phyloP scores from a whole-genome alignment of 2,113 vertebrate genomes.

The Microcebus ravelobensis region DNA sequence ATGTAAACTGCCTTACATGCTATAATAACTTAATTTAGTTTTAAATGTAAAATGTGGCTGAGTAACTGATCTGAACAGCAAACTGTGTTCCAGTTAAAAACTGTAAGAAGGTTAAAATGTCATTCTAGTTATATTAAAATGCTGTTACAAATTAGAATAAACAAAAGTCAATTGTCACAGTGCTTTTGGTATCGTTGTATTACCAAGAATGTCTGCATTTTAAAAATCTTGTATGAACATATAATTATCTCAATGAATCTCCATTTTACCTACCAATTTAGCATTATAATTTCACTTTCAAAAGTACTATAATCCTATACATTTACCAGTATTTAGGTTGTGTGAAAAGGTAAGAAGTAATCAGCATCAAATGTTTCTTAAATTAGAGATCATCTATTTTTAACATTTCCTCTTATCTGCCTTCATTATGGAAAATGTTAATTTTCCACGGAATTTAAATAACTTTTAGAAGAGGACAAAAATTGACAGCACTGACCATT shows the following conservation, averaged over 20 bases:
- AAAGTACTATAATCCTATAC: slow-evolving; percentile 71
- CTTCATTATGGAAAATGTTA: slow-evolving; percentile 63
- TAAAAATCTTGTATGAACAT: slow-evolving; percentile 67
- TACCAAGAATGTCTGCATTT: slow-evolving; percentile 50
- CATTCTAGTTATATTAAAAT: slow-evolving; percentile 29
- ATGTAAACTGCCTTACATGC: background rate
- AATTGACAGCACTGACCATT: slow-evolving; percentile 31
- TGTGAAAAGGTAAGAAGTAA: slow-evolving; percentile 69
- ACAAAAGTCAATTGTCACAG: background rate
- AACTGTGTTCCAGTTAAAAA: background rate
- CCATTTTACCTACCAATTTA: slow-evolving; percentile 56
- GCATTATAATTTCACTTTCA: slow-evolving; percentile 73
- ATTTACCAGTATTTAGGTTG: slow-evolving; percentile 75
- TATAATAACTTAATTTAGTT: slow-evolving; percentile 32
- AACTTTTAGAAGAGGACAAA: slow-evolving; percentile 61
- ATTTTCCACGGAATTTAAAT: slow-evolving; percentile 67
- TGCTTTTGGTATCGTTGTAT: background rate
- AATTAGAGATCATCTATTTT: slow-evolving; percentile 80
- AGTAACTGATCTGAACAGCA: background rate
- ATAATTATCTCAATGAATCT: slow-evolving; percentile 79
- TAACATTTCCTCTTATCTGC: slow-evolving; percentile 67
- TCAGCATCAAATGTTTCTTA: slow-evolving; percentile 80
- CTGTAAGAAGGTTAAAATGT: background rate
- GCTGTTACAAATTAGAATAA: background rate
- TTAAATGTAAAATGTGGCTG: background rate